phyloP scores from a whole-genome alignment of 2,113 vertebrate genomes.

The Heterotilapia buettikoferi region DNA sequence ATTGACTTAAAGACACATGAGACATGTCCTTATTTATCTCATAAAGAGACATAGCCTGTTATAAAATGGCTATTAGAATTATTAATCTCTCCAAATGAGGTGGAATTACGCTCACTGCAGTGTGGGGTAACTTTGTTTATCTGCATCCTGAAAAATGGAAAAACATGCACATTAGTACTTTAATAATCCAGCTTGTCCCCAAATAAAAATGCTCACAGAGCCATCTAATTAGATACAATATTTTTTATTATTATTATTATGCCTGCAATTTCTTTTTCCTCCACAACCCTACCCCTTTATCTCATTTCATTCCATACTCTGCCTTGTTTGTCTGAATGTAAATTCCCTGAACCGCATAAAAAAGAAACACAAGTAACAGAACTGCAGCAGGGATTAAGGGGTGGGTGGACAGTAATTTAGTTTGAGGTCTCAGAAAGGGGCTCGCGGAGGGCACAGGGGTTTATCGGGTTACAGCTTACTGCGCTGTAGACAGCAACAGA shows the following conservation, averaged over 20 bases:
- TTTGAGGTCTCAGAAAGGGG: background rate
- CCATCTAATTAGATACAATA: background rate
- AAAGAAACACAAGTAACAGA: background rate
- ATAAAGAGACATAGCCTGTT: background rate
- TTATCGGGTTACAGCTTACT: slow-evolving; percentile 15
- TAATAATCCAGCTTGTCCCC: background rate
- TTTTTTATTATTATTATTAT: background rate
- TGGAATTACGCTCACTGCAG: background rate
- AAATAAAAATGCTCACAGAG: background rate
- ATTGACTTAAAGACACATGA: background rate
- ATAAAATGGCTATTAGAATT: background rate
- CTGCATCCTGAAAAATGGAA: background rate
- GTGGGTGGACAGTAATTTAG: background rate
- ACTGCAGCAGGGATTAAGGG: background rate
- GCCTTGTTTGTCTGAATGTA: background rate
- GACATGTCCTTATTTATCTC: background rate
- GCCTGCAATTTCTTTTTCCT: background rate
- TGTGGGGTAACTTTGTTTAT: background rate
- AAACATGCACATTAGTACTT: background rate
- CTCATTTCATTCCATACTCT: background rate
- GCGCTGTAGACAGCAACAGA: slow-evolving; percentile 3
- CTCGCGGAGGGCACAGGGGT: background rate
- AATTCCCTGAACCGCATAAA: background rate
- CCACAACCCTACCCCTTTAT: background rate
- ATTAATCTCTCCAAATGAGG: background rate